phyloP scores from a whole-genome alignment of 2,888 invertebrate species.

The Heteromyza rotundicornis region DNA sequence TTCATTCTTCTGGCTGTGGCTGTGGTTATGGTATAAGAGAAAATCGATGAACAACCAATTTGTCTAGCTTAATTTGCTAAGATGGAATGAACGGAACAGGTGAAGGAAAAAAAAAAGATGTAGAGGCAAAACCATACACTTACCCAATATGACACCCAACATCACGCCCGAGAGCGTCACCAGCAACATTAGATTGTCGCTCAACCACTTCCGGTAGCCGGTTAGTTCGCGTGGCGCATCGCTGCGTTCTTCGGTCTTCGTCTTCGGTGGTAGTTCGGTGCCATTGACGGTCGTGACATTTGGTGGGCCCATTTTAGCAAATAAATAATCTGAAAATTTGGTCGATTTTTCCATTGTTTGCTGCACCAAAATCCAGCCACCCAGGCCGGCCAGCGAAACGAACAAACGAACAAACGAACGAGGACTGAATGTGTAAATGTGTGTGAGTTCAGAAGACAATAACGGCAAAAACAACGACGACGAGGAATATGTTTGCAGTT shows the following conservation, averaged over 20 bases:
- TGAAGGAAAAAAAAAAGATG: not conserved
- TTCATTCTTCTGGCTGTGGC: no score
- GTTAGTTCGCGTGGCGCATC: constrained; percentile 72
- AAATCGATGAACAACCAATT: not conserved
- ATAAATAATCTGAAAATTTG: constrained; percentile 80
- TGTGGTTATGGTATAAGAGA: no score
- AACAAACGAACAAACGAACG: no score
- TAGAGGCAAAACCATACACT: no score
- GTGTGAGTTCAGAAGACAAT: constrained; percentile 10
- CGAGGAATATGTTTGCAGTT: constrained; percentile 3
- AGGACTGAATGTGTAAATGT: constrained; percentile 1
- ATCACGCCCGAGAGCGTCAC: constrained; percentile 82
- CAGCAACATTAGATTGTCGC: constrained; percentile 79
- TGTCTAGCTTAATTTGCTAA: not conserved
- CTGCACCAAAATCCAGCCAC: constrained; percentile 31
- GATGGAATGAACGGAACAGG: not conserved
- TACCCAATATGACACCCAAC: constrained; percentile 76
- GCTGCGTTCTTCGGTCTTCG: constrained; percentile 67
- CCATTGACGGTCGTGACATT: constrained; percentile 63
- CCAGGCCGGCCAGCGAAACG: not conserved
- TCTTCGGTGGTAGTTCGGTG: constrained; percentile 65
- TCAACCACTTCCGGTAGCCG: constrained; percentile 72
- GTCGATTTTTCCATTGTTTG: constrained; percentile 69
- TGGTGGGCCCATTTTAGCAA: constrained; percentile 79
- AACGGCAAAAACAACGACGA: constrained; percentile 20